Evolutionary conservation across 64 coral and sea anemone species (phyloP).

Genomic region (Astreopora myriophthalma): DNA sequence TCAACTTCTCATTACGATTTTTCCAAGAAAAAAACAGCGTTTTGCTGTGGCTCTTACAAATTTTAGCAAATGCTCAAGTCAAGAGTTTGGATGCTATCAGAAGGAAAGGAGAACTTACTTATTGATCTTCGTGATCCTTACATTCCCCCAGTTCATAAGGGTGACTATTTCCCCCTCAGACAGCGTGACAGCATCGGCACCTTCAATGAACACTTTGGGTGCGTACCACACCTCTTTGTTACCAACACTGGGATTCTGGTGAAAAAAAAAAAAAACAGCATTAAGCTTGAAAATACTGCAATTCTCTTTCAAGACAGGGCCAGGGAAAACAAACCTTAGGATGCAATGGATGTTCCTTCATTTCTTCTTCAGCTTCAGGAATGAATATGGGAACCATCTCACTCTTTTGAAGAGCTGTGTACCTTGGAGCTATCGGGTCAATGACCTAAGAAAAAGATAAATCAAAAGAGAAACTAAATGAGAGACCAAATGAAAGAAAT

Average conservation of each 20-base stretch:
- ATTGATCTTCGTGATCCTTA: conserved; percentile 87
- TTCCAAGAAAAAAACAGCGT: background rate
- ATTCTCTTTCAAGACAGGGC: background rate
- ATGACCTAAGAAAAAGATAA: conserved; percentile 67
- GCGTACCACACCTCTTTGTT: conserved; percentile 84
- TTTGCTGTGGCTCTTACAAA: background rate
- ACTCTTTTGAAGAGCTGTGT: conserved; percentile 90
- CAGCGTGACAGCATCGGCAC: conserved; percentile 86
- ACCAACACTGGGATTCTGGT: conserved; percentile 93
- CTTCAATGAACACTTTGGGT: conserved; percentile 87
- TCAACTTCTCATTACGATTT: background rate
- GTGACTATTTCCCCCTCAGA: conserved; percentile 95
- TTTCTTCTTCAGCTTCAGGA: conserved; percentile 72
- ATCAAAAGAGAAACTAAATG: background rate
- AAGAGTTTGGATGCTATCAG: too few species aligned
- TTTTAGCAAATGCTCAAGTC: background rate
- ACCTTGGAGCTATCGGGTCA: conserved; percentile 91
- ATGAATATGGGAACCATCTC: conserved; percentile 63
- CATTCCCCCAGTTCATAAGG: conserved; percentile 99
- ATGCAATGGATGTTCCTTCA: conserved; percentile 70
- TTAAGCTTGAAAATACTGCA: background rate
- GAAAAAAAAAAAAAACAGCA: background rate
- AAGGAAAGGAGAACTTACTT: conserved; percentile 58
- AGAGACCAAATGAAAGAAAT: background rate
- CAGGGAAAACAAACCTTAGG: conserved; percentile 70